Percentiles rank a stretch among this genome's conserved stretches.
phyloP scores from a whole-genome alignment of 2,888 invertebrate species.

The Buathra laborator region DNA sequence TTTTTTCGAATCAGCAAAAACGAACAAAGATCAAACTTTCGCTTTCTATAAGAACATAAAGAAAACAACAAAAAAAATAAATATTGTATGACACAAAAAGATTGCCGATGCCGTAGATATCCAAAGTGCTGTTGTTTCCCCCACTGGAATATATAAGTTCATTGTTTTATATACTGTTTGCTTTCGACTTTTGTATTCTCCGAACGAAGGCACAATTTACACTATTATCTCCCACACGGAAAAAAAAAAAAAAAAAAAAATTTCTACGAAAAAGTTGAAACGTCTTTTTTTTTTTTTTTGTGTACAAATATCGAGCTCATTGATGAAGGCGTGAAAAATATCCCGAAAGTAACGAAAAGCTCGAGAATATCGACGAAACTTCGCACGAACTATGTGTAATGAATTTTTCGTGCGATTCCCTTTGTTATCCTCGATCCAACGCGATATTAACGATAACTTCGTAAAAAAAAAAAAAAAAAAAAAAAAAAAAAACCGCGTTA shows the following conservation, averaged over 20 bases:
- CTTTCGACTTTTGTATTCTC: slow-evolving; percentile 31
- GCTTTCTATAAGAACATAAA: slow-evolving; percentile 29
- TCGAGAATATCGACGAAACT: background rate
- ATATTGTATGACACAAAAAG: slow-evolving; percentile 24
- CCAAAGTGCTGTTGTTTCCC: slow-evolving; percentile 32
- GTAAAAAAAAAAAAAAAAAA: background rate
- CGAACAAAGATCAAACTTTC: slow-evolving; percentile 11
- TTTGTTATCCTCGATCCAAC: background rate
- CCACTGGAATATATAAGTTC: slow-evolving; percentile 8
- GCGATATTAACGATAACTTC: slow-evolving; percentile 3
- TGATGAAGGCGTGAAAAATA: background rate
- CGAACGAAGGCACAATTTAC: background rate
- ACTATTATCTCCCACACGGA: background rate
- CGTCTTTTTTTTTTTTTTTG: background rate
- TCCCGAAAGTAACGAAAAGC: background rate
- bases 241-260: background rate
- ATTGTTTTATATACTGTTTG: slow-evolving; percentile 12
- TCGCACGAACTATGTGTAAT: slow-evolving; percentile 6
- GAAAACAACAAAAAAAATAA: slow-evolving; percentile 28
- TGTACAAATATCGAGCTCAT: slow-evolving; percentile 6
- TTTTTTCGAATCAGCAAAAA: background rate
- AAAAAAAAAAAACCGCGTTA: slow-evolving; percentile 32
- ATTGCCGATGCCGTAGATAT: slow-evolving; percentile 45
- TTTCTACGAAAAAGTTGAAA: background rate
- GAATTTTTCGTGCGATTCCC: background rate